Evolutionary conservation across 2,797 vertebrate genomes (phyloP), one percentile per base, ranked within the genome.

Genomic region (Sebastes vulpes): DNA sequence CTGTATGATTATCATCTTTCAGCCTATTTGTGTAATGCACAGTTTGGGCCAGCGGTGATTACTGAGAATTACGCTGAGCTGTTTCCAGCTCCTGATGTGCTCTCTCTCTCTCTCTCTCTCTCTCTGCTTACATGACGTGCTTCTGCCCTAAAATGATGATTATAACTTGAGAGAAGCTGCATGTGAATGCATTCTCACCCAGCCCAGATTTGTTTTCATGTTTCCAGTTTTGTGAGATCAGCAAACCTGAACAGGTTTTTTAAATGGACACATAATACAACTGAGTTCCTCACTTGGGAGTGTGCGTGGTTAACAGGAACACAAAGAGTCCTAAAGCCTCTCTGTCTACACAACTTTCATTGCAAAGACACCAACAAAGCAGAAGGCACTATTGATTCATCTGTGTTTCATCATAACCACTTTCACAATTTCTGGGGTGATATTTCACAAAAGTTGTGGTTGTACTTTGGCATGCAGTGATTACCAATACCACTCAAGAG

Each of bases 201-300:
- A 60, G 57, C 54, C 72, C 57, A 63, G 72, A 70, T 81, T 87
- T 84, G 78, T 84, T 80, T 64, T 70, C 84, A 83, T 85, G 72
- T 72, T 87, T 92, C 58, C 53, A 75, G 66, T 82, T 80, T 67
- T 74, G 64, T 71, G 1, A 65, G 26, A 81, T 61, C 77, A 50
- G 0, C 88, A 75, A 81, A 86, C 84, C 85, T 58, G 26, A 79
- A 87, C 86, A 77, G 83, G 92, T 91, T 93, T 91, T 91, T 93
- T 82, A 38, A 67, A 72, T 52, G 16, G 50, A 42, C 57, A 66
- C 12, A 63, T 76, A 32, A 85, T 54, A 69, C 68, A 63, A 65
- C 14, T 18, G 23, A 90, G 81, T 92, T 90, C 87, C 81, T 92
- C 20, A 59, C 23, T 21, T 75, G 85, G 93, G 93, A 89, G 90